Base-by-base conservation (phyloP, 2,113 vertebrate genomes). In the Myotis brandtii region DNA sequence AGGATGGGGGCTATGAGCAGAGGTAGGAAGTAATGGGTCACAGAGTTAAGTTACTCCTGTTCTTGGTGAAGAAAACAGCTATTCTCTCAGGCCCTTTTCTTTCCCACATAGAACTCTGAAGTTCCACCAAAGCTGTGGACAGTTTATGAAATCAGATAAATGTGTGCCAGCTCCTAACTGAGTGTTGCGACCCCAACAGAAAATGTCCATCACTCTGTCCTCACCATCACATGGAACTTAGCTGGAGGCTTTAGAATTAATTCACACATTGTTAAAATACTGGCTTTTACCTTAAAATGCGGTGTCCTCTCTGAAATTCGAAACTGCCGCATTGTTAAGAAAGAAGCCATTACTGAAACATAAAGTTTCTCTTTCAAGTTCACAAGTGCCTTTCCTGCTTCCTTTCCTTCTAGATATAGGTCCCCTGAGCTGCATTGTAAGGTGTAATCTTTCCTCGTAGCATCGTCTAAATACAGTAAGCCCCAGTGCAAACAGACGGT, bases 401-500 rank as follows among this genome's bases (percentile, higher is more conserved):
- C 88, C 83, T 59, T 91, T 86, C 70, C 46, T 94, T 70, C 64
- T 77, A 16, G 23, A 37, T 73, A 97, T 91, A 50, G 95, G 86
- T 98, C 97, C 97, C 97, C 43, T 84, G 96, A 96, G 97, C 86
- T 93, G 40, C 96, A 97, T 91, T 93, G 96, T 17, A 91, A 95
- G 79, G 89, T 20, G 0, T n/a, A 95, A 93, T 95, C 94, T 95
- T 82, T 91, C 95, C 88, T 91, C 77, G 92, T 70, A 67, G 94
- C 93, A 91, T 82, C 59, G 27, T 66, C 64, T 86, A 94, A 95
- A 86, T 93, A 96, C 93, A 82, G 91, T 93, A 72, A 94, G 89
- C 94, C 86, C 94, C 59, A 87, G 91, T 91, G 76, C 72, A 96
- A 89, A 95, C 97, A 97, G 96, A 97, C 76, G 94, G 94, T 84